Conservation (phyloP, 2,888 invertebrate species). For the Cantharis rufa region DNA sequence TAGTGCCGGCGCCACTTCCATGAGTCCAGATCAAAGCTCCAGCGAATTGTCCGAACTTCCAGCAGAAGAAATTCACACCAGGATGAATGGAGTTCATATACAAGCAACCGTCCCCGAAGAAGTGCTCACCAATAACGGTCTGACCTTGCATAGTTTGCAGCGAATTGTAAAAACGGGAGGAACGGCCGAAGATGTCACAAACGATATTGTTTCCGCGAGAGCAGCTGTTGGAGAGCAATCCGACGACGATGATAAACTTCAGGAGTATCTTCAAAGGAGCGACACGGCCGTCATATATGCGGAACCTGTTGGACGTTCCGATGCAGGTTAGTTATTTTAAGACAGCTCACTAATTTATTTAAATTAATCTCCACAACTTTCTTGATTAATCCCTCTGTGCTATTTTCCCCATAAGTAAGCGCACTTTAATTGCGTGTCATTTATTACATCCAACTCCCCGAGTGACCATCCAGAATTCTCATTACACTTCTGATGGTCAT, state of each 20-base stretch:
- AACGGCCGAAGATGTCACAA: conserved; percentile 41
- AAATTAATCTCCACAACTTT: background rate
- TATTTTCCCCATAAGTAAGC: conserved; percentile 23
- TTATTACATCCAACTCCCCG: conserved; percentile 26
- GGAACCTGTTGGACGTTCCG: conserved; percentile 36
- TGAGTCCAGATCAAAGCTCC: conserved; percentile 52
- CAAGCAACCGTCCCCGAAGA: conserved; percentile 44
- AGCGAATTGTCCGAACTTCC: conserved; percentile 44
- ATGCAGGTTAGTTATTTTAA: conserved; percentile 32
- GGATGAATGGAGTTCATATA: conserved; percentile 38
- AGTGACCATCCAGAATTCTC: conserved; percentile 21
- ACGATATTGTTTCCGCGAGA: conserved; percentile 42
- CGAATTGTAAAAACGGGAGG: conserved; percentile 42
- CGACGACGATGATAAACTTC: conserved; percentile 54
- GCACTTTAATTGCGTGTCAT: conserved; percentile 20
- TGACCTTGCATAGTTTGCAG: conserved; percentile 41
- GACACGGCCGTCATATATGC: conserved; percentile 60
- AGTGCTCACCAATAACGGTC: conserved; percentile 39
- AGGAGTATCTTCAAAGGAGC: conserved; percentile 57
- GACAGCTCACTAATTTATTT: conserved; percentile 4
- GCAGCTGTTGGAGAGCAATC: conserved; percentile 44
- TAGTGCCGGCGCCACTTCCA: conserved; percentile 37
- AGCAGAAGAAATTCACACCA: conserved; percentile 33
- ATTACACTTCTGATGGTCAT: background rate
- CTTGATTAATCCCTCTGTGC: conserved; percentile 21